A percentile compares a stretch with the other conserved stretches of the same genome.
phyloP scores from a whole-genome alignment of 2,888 invertebrate genomes.

The Drosophila dives region DNA sequence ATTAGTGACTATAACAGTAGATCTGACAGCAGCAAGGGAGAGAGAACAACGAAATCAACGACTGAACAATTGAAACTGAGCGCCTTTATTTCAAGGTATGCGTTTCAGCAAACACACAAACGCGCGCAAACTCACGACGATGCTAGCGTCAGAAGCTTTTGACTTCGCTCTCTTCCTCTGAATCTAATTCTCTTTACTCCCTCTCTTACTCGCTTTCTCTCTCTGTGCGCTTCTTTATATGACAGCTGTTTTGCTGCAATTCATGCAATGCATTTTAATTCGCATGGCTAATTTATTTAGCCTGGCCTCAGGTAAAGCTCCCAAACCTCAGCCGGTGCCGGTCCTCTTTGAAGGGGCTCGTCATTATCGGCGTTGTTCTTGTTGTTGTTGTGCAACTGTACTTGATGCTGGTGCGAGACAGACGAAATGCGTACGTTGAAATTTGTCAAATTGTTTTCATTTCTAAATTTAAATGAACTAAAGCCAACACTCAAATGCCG shows the following conservation, averaged over 20 bases:
- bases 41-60: constrained; percentile 51
- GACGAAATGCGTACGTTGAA: constrained; percentile 45
- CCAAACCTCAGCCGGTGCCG: not conserved
- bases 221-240: not conserved
- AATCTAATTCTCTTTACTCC: not conserved
- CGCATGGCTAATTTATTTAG: constrained; percentile 30
- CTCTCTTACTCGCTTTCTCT: constrained; percentile 6
- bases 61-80: constrained; percentile 73
- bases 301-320: constrained; percentile 28
- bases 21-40: constrained; percentile 42
- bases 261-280: constrained; percentile 34
- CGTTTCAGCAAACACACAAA: constrained; percentile 39
- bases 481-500: constrained; percentile 41
- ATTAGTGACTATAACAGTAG: constrained; percentile 48
- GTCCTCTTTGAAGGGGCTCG: constrained; percentile 58
- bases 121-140: constrained; percentile 19
- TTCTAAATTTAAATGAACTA: constrained; percentile 72
- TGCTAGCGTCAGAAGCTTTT: constrained; percentile 55
- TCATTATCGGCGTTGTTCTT: constrained; percentile 24
- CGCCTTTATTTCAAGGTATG: constrained; percentile 61
- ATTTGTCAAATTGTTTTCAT: constrained; percentile 68
- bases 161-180: constrained; percentile 1
- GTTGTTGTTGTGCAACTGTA: constrained; percentile 68
- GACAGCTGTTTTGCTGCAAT: constrained; percentile 57
- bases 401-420: constrained; percentile 43